Evolutionary conservation across 1,140 invertebrate species (phyloP).

Genomic region (Nasonia longicornis): DNA sequence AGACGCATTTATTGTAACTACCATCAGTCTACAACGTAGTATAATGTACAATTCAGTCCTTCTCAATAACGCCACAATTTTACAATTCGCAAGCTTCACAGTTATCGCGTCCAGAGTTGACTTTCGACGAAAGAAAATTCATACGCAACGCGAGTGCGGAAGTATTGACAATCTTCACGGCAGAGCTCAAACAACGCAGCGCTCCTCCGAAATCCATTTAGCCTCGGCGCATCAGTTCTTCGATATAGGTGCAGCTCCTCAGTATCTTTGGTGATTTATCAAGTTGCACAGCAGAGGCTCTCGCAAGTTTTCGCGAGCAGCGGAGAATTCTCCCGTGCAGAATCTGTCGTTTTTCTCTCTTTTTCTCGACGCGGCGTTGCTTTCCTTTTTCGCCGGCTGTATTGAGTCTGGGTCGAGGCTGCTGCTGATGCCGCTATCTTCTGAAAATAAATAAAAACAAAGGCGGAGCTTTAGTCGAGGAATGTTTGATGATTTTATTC

Average conservation of each 20-base stretch:
- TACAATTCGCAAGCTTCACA: no score
- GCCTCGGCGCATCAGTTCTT: background rate
- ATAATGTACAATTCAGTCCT: background rate
- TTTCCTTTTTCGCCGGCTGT: background rate
- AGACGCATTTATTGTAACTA: no score
- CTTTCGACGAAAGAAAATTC: no score
- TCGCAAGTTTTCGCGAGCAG: slow-evolving; percentile 22
- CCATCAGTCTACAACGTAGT: no score
- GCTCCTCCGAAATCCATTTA: slow-evolving; percentile 29
- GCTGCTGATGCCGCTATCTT: background rate
- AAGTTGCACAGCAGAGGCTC: slow-evolving; percentile 23
- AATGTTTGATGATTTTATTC: slow-evolving; percentile 28
- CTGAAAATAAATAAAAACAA: slow-evolving; percentile 32
- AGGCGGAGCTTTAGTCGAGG: background rate
- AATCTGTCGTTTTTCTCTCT: background rate
- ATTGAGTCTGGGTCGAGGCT: background rate
- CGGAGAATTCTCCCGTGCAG: background rate
- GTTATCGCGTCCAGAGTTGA: no score
- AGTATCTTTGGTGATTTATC: slow-evolving; percentile 44
- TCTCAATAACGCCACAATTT: background rate
- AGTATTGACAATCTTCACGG: background rate
- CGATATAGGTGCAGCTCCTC: background rate
- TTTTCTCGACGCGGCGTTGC: background rate
- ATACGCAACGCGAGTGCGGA: background rate
- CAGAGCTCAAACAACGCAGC: no score